phyloP scores from a whole-genome alignment of 2,797 vertebrate genomes.

The Graptemys geographica region DNA sequence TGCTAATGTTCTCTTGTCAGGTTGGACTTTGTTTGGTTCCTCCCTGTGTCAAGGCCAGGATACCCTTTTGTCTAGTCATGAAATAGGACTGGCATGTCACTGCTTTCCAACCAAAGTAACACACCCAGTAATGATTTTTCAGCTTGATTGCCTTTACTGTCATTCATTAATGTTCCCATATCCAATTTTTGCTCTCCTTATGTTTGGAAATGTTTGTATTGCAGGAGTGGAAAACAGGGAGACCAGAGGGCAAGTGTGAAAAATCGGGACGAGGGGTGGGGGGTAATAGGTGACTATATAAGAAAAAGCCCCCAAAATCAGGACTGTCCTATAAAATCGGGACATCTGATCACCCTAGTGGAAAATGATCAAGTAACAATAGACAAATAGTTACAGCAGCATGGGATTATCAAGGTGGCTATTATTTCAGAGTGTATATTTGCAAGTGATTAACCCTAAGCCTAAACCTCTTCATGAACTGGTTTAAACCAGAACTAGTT shows the following conservation, averaged over 20 bases:
- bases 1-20: background rate
- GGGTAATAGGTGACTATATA: no score
- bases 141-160: slow-evolving; percentile 49
- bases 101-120: background rate
- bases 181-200: slow-evolving; percentile 45
- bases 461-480: background rate
- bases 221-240: background rate
- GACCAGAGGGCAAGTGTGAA: no score
- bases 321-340: no score
- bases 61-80: background rate
- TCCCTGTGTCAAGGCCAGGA: background rate
- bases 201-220: slow-evolving; percentile 34
- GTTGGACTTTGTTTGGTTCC: background rate
- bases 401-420: slow-evolving; percentile 14
- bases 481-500: slow-evolving; percentile 25
- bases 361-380: background rate
- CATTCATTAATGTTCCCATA: slow-evolving; percentile 36
- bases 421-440: slow-evolving; percentile 2
- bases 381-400: slow-evolving; percentile 18
- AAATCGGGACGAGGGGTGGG: no score
- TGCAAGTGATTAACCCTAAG: slow-evolving; percentile 18
- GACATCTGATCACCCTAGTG: background rate
- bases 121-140: slow-evolving; percentile 40
- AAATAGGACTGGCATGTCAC: background rate
- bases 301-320: no score